phyloP scores from a whole-genome alignment of 2,888 invertebrate species.

The Nipponacmea schrenckii region DNA sequence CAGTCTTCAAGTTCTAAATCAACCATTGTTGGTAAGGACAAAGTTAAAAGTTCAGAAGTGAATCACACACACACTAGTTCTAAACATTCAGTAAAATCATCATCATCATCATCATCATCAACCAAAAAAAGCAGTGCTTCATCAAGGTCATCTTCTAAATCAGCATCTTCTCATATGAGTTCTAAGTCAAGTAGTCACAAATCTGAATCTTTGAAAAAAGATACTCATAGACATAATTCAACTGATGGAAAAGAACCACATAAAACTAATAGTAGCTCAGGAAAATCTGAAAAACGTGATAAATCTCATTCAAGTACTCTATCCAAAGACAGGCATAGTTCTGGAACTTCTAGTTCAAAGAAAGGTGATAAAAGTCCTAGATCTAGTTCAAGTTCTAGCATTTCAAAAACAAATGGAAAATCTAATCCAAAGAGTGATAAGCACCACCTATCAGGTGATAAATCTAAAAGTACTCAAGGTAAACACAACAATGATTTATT shows the following conservation, averaged over 20 bases:
- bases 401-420: too few species aligned
- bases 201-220: background rate
- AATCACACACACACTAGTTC: slow-evolving; percentile 14
- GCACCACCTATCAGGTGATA: too few species aligned
- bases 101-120: slow-evolving; percentile 21
- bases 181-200: background rate
- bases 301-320: background rate
- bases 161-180: slow-evolving; percentile 9
- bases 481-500: too few species aligned
- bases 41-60: slow-evolving; percentile 16
- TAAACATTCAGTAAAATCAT: slow-evolving; percentile 11
- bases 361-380: background rate
- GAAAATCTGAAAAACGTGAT: background rate
- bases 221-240: background rate
- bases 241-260: background rate
- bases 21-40: background rate
- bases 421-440: background rate
- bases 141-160: slow-evolving; percentile 18
- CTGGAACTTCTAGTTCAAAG: background rate
- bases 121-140: slow-evolving; percentile 14
- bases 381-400: background rate
- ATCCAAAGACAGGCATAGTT: background rate
- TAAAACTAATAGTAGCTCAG: slow-evolving; percentile 2
- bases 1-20: slow-evolving; percentile 15
- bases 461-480: too few species aligned